Evolutionary conservation across 2,113 vertebrate genomes (phyloP).

Genomic region (Euleptes europaea): DNA sequence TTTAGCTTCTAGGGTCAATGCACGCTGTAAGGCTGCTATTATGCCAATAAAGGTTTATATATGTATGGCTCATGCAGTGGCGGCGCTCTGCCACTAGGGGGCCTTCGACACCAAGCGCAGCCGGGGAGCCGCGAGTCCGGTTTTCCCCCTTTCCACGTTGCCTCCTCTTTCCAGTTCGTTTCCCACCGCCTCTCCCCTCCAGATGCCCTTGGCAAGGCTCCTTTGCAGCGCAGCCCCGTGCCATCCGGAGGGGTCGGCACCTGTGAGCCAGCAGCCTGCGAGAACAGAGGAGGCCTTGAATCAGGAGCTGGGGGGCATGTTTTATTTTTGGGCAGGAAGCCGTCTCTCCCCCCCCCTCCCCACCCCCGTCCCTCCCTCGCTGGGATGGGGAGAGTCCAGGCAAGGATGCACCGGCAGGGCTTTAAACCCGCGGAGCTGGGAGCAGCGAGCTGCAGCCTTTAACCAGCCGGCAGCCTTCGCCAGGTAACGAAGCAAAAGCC

Average conservation of each 20-base stretch:
- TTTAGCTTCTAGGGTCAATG: too few relatives aligned
- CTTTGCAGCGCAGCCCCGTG: neutral
- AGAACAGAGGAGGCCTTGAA: slow-evolving; percentile 27
- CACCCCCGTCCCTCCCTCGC: slow-evolving; percentile 74
- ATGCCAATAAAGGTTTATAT: too few relatives aligned
- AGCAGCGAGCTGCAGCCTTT: slow-evolving; percentile 74
- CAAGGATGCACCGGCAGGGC: slow-evolving; percentile 41
- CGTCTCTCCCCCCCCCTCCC: slow-evolving; percentile 53
- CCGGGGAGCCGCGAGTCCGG: neutral
- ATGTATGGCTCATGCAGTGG: too few relatives aligned
- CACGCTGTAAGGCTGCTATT: too few relatives aligned
- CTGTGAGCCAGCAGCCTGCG: slow-evolving; percentile 32
- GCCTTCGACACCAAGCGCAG: neutral
- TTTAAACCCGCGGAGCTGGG: slow-evolving; percentile 68
- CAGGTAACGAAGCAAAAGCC: slow-evolving; percentile 77
- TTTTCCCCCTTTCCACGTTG: neutral
- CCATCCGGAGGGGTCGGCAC: slow-evolving; percentile 18
- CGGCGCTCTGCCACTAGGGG: slow-evolving; percentile 19
- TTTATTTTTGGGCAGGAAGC: slow-evolving; percentile 85
- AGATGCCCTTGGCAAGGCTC: slow-evolving; percentile 51
- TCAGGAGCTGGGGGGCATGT: slow-evolving; percentile 43
- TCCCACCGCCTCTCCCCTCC: neutral
- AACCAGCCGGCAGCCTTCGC: slow-evolving; percentile 64
- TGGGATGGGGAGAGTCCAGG: slow-evolving; percentile 57
- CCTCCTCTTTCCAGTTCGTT: neutral